Evolutionary conservation across 2,888 invertebrate genomes (phyloP).

Genomic region (Euproctis similis): DNA sequence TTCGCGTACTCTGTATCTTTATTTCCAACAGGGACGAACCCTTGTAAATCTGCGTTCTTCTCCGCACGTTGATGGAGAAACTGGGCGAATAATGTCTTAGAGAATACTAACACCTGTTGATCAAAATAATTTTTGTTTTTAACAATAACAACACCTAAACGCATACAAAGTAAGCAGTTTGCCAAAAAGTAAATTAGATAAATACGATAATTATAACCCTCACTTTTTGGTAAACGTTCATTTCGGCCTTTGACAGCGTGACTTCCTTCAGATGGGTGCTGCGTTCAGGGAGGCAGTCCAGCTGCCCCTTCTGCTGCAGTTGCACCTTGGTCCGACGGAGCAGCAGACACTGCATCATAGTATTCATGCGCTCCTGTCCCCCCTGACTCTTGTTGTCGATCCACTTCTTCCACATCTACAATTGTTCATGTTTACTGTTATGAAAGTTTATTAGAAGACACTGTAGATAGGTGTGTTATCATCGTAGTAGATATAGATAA

Average conservation of each 20-base stretch:
- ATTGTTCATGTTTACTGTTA: no score
- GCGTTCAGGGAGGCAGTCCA: constrained; percentile 79
- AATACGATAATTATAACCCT: background rate
- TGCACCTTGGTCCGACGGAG: constrained; percentile 92
- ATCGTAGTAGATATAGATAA: no score
- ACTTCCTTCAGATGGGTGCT: constrained; percentile 75
- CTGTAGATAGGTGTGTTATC: no score
- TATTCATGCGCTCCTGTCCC: constrained; percentile 87
- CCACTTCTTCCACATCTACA: constrained; percentile 92
- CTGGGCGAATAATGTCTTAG: constrained; percentile 84
- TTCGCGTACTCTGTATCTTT: constrained; percentile 72
- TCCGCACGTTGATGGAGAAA: constrained; percentile 85
- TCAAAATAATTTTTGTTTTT: background rate
- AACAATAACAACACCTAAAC: background rate
- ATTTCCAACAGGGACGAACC: constrained; percentile 25
- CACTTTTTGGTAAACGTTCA: constrained; percentile 80
- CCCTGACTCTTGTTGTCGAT: constrained; percentile 88
- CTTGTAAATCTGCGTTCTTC: constrained; percentile 61
- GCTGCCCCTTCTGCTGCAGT: constrained; percentile 78
- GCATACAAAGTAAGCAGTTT: no score
- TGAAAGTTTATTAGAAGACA: no score
- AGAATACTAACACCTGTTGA: constrained; percentile 78
- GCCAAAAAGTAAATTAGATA: no score
- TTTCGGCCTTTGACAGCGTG: constrained; percentile 80
- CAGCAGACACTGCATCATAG: constrained; percentile 89